These are phyloP conservation scores for Caenorhabditis afra DNA, from an alignment of 2,888 invertebrate genomes.

Conservation along the genomic window DNA sequence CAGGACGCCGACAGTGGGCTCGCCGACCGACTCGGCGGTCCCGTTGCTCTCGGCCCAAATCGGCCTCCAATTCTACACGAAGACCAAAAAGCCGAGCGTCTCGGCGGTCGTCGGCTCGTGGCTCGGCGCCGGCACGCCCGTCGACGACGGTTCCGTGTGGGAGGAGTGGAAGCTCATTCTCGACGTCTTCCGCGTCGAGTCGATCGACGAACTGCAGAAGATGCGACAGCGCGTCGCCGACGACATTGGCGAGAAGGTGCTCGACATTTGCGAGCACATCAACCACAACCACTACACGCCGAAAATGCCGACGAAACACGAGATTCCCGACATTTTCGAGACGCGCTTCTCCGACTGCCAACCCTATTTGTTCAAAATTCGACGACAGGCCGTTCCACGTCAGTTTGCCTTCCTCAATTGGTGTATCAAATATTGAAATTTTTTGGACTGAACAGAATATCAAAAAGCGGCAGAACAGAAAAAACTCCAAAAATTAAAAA, in stretches of 20 bases:
- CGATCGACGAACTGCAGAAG: constrained; percentile 86
- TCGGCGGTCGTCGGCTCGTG: constrained; percentile 37
- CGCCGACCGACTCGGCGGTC: constrained; percentile 64
- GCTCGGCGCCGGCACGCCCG: constrained; percentile 24
- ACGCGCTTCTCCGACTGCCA: constrained; percentile 93
- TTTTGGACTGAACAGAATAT: background rate
- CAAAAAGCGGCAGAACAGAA: constrained; percentile 1
- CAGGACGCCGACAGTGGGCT: constrained; percentile 48
- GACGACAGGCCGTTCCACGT: constrained; percentile 62
- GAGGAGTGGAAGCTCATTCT: constrained; percentile 97
- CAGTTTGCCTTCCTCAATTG: constrained; percentile 37
- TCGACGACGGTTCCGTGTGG: constrained; percentile 95
- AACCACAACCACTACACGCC: constrained; percentile 96
- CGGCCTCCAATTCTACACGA: constrained; percentile 76
- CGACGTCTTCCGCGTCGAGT: constrained; percentile 89
- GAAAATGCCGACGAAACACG: constrained; percentile 84
- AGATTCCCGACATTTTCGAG: constrained; percentile 94
- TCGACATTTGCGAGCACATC: constrained; percentile 95
- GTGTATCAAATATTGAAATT: too few species aligned
- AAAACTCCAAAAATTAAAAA: background rate
- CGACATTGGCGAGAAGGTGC: constrained; percentile 90
- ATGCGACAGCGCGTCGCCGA: constrained; percentile 86
- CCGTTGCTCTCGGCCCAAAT: constrained; percentile 72
- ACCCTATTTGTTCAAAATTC: constrained; percentile 95
- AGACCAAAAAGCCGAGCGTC: constrained; percentile 37